These are phyloP conservation scores for Anastatus disparis DNA, from an alignment of 1,140 invertebrate species.

Conservation along the genomic window DNA sequence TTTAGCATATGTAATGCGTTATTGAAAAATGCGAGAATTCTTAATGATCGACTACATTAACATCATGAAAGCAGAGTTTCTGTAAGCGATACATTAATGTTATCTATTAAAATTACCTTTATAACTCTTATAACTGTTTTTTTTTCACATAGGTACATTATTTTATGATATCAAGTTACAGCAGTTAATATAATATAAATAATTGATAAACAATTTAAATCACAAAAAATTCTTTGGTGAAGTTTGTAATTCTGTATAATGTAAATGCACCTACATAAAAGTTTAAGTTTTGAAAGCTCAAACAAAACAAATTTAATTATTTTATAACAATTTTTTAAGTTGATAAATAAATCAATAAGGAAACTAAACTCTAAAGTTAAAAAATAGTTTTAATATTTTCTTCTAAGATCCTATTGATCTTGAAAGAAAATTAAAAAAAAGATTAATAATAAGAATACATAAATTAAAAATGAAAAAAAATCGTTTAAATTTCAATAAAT, in stretches of 20 bases:
- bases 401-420: too few species aligned
- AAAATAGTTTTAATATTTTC: neutral
- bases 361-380: neutral
- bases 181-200: slow-evolving; percentile 31
- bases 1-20: slow-evolving; percentile 33
- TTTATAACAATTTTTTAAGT: neutral
- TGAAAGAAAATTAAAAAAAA: neutral
- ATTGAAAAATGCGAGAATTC: slow-evolving; percentile 41
- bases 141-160: slow-evolving; percentile 50
- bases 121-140: slow-evolving; percentile 32
- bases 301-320: too few species aligned
- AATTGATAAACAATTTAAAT: neutral
- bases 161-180: slow-evolving; percentile 47
- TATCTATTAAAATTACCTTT: slow-evolving; percentile 39
- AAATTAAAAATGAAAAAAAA: neutral
- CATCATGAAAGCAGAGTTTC: slow-evolving; percentile 38
- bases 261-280: neutral
- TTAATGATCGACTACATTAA: slow-evolving; percentile 31
- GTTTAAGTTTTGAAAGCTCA: neutral
- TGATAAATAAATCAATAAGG: neutral
- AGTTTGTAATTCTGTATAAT: slow-evolving; percentile 24
- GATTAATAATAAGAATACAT: neutral
- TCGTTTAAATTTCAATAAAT: too few species aligned
- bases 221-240: neutral
- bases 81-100: slow-evolving; percentile 38